Evolutionary conservation across 1,140 invertebrate genomes (phyloP).

Genomic region (Branchinecta lynchi): DNA sequence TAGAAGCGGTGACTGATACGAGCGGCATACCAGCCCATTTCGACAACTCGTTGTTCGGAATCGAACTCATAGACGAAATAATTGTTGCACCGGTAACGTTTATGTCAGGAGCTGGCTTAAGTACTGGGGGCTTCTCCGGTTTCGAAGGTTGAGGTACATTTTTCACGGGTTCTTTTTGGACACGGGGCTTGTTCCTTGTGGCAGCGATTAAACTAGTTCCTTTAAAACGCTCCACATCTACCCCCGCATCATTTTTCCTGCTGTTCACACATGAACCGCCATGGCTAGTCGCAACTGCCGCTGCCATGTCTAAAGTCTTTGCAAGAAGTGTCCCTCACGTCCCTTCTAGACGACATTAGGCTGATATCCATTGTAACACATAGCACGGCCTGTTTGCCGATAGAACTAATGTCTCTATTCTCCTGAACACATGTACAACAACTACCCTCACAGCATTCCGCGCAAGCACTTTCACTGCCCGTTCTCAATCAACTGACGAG

Average conservation of each 20-base stretch:
- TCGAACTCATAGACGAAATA: conserved; percentile 8
- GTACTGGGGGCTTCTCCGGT: not conserved
- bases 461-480: not conserved
- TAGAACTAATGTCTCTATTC: too few species aligned
- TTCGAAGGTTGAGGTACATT: not conserved
- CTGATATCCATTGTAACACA: not conserved
- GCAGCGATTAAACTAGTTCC: conserved; percentile 45
- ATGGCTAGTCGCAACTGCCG: not conserved
- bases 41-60: conserved; percentile 10
- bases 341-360: not conserved
- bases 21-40: conserved; percentile 49
- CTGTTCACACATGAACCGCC: not conserved
- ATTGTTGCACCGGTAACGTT: conserved; percentile 14
- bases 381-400: not conserved
- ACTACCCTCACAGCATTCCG: too few species aligned
- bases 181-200: conserved; percentile 25
- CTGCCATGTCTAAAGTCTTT: not conserved
- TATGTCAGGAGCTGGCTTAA: conserved; percentile 12
- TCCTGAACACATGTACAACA: too few species aligned
- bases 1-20: conserved; percentile 40
- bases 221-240: conserved; percentile 48
- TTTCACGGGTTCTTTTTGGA: conserved; percentile 4
- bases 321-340: not conserved
- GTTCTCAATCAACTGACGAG: conserved; percentile 4
- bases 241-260: not conserved